Percentiles rank a stretch among this genome's conserved stretches.
Conservation (phyloP, 2,888 invertebrate species). For the Caenorhabditis sp. region DNA sequence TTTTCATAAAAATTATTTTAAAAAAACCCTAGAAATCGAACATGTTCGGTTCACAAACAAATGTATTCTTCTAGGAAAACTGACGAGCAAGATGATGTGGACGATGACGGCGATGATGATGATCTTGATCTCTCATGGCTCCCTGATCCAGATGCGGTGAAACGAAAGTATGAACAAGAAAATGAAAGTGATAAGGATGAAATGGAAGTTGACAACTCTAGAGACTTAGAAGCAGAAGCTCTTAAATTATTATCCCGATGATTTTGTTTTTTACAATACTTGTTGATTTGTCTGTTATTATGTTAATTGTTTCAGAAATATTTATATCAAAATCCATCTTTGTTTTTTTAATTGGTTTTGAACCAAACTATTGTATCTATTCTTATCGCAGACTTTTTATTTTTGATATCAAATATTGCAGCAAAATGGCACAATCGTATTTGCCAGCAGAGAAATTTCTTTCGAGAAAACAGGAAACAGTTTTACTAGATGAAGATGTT, state of each 20-base stretch:
- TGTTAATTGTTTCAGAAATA: background rate
- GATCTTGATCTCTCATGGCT: constrained; percentile 61
- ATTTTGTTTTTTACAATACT: constrained; percentile 33
- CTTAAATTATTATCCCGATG: constrained; percentile 46
- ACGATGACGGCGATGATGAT: constrained; percentile 25
- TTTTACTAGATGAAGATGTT: constrained; percentile 77
- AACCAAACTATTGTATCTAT: constrained; percentile 3
- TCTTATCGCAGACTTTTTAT: background rate
- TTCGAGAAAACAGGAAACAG: constrained; percentile 25
- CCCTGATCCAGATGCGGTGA: constrained; percentile 60
- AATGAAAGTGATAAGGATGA: constrained; percentile 32
- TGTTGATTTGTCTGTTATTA: constrained; percentile 5
- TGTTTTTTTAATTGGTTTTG: background rate
- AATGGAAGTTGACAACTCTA: constrained; percentile 20
- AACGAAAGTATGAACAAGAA: constrained; percentile 24
- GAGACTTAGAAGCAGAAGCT: constrained; percentile 50
- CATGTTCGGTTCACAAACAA: background rate
- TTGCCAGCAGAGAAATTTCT: constrained; percentile 45
- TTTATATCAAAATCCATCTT: no score
- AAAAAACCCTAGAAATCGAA: no score
- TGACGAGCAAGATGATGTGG: constrained; percentile 50
- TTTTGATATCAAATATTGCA: background rate
- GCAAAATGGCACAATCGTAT: constrained; percentile 44
- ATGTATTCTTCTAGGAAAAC: background rate
- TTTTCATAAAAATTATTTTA: no score